Conservation (phyloP, 2,888 invertebrate species). For the Ischnus inquisitorius region DNA sequence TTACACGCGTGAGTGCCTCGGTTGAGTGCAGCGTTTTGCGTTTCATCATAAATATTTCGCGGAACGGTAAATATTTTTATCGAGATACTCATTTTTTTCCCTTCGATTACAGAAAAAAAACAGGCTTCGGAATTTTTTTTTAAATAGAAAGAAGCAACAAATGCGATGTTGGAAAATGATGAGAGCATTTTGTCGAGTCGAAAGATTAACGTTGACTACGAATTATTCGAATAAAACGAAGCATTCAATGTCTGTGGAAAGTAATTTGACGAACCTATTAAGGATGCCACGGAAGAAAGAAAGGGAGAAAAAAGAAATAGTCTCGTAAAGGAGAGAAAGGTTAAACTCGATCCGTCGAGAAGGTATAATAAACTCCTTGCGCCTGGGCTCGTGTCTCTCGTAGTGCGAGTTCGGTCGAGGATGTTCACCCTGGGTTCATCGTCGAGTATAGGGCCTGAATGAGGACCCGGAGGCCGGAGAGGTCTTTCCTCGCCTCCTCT, state of each 20-base stretch:
- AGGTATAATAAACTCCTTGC: conserved; percentile 33
- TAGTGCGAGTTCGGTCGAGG: conserved; percentile 46
- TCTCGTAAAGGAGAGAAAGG: background rate
- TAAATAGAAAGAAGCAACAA: too few species aligned
- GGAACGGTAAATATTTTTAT: background rate
- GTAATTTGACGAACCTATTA: background rate
- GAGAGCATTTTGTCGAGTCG: too few species aligned
- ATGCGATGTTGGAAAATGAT: too few species aligned
- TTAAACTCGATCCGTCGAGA: conserved; percentile 4
- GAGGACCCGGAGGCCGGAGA: conserved; percentile 14
- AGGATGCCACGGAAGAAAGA: background rate
- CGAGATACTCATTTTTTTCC: background rate
- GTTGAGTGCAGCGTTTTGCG: background rate
- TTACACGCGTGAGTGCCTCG: background rate
- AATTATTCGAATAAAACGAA: background rate
- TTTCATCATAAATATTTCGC: background rate
- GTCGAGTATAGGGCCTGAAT: background rate
- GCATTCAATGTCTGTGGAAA: background rate
- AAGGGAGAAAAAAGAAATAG: background rate
- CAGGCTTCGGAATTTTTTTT: too few species aligned
- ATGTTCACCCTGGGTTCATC: conserved; percentile 45
- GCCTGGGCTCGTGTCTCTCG: conserved; percentile 1
- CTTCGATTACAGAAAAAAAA: too few species aligned
- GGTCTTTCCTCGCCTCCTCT: conserved; percentile 27
- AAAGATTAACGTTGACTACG: too few species aligned